These are phyloP conservation scores for Salvelinus fontinalis DNA, from an alignment of 2,113 vertebrate species.

Conservation along the genomic window DNA sequence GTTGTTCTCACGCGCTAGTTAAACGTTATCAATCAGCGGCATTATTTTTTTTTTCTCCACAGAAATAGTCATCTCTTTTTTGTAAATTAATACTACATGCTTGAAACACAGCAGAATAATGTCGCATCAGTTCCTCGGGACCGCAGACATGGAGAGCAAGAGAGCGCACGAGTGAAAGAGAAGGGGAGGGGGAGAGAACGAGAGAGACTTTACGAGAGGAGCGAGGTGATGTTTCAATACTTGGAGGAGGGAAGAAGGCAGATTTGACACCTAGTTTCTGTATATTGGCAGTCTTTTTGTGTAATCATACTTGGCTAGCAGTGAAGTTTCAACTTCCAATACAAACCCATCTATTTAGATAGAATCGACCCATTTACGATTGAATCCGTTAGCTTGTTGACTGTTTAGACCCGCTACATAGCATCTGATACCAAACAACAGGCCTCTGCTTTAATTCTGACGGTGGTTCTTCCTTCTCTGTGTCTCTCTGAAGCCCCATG, in stretches of 20 bases:
- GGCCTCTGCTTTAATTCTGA: conserved; percentile 61
- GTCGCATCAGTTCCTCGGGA: conserved; percentile 64
- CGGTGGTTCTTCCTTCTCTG: conserved; percentile 40
- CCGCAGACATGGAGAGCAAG: conserved; percentile 65
- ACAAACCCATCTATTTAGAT: conserved; percentile 22
- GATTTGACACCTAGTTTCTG: conserved; percentile 43
- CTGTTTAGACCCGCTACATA: conserved; percentile 10
- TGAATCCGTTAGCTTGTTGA: neutral
- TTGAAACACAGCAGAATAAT: conserved; percentile 76
- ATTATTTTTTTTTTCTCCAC: conserved; percentile 64
- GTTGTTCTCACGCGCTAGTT: conserved; percentile 67
- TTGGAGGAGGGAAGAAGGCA: conserved; percentile 30
- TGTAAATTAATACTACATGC: conserved; percentile 82
- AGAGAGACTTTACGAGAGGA: conserved; percentile 27
- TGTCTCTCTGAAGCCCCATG: conserved; percentile 28
- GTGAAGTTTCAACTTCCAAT: conserved; percentile 36
- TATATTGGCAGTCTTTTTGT: conserved; percentile 62
- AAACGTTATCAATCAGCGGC: conserved; percentile 40
- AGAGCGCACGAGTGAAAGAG: conserved; percentile 36
- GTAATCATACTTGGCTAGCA: conserved; percentile 22
- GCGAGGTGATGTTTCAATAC: conserved; percentile 43
- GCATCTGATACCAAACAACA: neutral
- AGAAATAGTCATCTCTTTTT: conserved; percentile 65
- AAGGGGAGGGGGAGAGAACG: neutral
- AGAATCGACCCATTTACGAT: conserved; percentile 32